These are phyloP conservation scores for Drosophila trapezifrons DNA, from an alignment of 1,140 invertebrate genomes.

Conservation along the genomic window DNA sequence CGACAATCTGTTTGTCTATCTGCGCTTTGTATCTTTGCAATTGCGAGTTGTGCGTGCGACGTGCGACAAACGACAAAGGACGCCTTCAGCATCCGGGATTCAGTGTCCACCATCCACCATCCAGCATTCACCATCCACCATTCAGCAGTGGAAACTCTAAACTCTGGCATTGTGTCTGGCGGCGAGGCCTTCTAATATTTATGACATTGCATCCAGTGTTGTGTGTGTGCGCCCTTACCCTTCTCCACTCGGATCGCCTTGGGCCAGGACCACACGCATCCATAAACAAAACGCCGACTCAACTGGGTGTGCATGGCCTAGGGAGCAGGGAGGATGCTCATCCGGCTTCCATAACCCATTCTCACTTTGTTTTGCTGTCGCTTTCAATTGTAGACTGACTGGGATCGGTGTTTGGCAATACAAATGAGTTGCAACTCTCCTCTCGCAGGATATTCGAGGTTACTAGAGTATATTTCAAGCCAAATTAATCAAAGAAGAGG, in stretches of 20 bases:
- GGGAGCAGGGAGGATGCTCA: neutral
- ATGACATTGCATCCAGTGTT: constrained; percentile 58
- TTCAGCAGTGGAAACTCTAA: constrained; percentile 14
- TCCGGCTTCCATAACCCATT: neutral
- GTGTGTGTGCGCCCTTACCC: neutral
- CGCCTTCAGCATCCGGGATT: constrained; percentile 24
- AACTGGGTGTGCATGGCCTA: constrained; percentile 4
- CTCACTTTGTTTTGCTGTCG: neutral
- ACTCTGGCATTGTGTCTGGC: constrained; percentile 40
- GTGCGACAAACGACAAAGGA: constrained; percentile 27
- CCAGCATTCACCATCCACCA: constrained; percentile 7
- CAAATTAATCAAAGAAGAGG: too few relatives aligned
- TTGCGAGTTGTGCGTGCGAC: constrained; percentile 44
- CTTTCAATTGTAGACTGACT: neutral
- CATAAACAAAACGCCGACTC: constrained; percentile 27
- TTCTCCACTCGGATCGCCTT: neutral
- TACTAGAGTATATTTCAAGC: too few relatives aligned
- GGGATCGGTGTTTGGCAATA: neutral
- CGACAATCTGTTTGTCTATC: constrained; percentile 78
- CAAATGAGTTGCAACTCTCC: neutral
- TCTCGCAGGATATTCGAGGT: neutral
- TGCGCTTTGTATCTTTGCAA: constrained; percentile 63
- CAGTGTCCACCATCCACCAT: neutral
- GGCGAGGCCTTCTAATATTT: constrained; percentile 63
- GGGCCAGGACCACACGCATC: constrained; percentile 36